Conservation (phyloP, 2,888 invertebrate species). For the Penaeus monodon region DNA sequence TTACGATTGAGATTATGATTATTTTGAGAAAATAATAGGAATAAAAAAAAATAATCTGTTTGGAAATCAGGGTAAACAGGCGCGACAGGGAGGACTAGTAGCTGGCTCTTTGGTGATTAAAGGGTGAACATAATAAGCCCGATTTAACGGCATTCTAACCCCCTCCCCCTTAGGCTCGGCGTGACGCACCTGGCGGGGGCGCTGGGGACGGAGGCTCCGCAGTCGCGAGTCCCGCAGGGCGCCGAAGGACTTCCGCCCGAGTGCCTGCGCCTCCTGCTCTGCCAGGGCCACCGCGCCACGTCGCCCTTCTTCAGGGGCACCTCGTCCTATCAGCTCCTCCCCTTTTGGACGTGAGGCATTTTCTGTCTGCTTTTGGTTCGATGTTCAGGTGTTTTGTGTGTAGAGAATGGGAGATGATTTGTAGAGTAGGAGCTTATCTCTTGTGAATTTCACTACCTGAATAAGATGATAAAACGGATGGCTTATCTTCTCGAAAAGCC, state of each 20-base stretch:
- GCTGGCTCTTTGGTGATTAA: no score
- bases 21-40: no score
- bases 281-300: constrained; percentile 30
- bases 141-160: not conserved
- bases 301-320: not conserved
- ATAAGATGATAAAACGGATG: not conserved
- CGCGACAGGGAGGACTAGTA: no score
- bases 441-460: not conserved
- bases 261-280: constrained; percentile 38
- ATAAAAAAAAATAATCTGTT: no score
- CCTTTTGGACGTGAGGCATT: constrained; percentile 53
- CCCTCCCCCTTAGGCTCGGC: not conserved
- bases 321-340: constrained; percentile 28
- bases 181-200: not conserved
- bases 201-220: not conserved
- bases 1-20: no score
- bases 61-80: no score
- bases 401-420: not conserved
- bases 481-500: not conserved
- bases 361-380: not conserved
- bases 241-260: constrained; percentile 13
- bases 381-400: not conserved
- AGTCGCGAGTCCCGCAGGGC: not conserved
- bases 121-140: no score
- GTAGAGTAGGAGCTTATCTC: not conserved